Base-by-base conservation (phyloP, 2,113 vertebrate species). In the Chaetorhynchus papuensis region DNA sequence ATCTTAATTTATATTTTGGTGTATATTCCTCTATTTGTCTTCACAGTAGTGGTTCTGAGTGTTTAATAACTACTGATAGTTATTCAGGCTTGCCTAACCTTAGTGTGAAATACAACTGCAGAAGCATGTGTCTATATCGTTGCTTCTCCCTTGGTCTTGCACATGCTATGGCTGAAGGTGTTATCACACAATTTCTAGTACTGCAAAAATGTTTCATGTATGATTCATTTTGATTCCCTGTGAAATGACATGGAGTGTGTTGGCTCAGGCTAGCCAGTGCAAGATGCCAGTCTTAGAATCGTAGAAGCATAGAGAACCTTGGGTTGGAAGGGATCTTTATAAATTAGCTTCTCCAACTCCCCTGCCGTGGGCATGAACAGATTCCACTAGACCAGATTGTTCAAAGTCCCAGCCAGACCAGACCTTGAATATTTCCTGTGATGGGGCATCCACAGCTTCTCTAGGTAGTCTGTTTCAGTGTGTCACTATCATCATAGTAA, bases 1-100 rank as follows among this genome's bases (percentile, higher is more conserved):
- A 87, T 94, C 92, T 96, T 96, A 93, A 92, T 96, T 96, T 96
- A 94, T 95, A 88, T 77, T 96, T 90, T 72, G n/a, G 24, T 90
- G 45, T 94, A 27, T 92, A 90, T 89, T 91, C 85, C 59, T 90
- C 52, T 81, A 15, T 77, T 93, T 93, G 12, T 35, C 21, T 83
- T 87, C 59, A 45, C 39, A 87, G 31, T 70, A 78, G 61, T 16
- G 42, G 87, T 93, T 72, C 60, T 83, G 30, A 57, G 20, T 65
- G 54, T 72, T 88, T 83, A 83, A 76, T 85, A 83, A 33, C 68
- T 86, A 45, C n/a, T 66, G 42, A 77, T 64, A 89, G 42, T 41
- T 41, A 70, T 30, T 87, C 47, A 68, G n/a, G 8, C 23, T 75
- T 91, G 50, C 41, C 18, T 82, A 71, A 54, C 16, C 24, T 69